phyloP scores from a whole-genome alignment of 2,113 vertebrate genomes.

The Budorcas taxicolor region DNA sequence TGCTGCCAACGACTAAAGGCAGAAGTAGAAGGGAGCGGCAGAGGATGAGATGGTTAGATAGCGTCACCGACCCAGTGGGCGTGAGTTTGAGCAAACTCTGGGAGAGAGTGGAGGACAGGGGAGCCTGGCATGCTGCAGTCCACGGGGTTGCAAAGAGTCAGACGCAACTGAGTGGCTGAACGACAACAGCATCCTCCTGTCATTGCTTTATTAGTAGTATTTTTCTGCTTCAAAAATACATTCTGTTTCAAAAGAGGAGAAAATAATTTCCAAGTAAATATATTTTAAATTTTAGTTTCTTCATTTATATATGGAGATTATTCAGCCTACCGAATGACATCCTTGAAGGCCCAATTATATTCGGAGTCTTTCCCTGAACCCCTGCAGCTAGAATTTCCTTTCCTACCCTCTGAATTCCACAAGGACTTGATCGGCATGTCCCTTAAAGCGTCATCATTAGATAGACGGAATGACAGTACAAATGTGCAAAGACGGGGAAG shows the following conservation, averaged over 20 bases:
- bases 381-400: not conserved
- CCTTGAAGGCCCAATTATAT: not conserved
- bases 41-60: not conserved
- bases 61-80: not conserved
- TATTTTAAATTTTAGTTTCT: not conserved
- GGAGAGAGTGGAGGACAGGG: not conserved
- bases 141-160: not conserved
- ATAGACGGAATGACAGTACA: not conserved
- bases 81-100: not conserved
- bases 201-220: not conserved
- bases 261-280: not conserved
- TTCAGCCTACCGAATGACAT: not conserved
- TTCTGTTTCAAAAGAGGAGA: not conserved
- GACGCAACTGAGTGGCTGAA: not conserved
- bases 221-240: not conserved
- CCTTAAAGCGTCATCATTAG: not conserved
- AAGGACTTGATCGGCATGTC: not conserved
- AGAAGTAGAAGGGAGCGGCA: not conserved
- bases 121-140: not conserved
- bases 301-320: not conserved
- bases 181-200: not conserved
- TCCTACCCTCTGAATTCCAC: not conserved
- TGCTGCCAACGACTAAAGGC: not conserved
- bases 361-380: not conserved
- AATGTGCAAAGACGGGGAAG: fast-evolving